Conservation (phyloP, 1,140 invertebrate genomes). For the Manduca sexta region DNA sequence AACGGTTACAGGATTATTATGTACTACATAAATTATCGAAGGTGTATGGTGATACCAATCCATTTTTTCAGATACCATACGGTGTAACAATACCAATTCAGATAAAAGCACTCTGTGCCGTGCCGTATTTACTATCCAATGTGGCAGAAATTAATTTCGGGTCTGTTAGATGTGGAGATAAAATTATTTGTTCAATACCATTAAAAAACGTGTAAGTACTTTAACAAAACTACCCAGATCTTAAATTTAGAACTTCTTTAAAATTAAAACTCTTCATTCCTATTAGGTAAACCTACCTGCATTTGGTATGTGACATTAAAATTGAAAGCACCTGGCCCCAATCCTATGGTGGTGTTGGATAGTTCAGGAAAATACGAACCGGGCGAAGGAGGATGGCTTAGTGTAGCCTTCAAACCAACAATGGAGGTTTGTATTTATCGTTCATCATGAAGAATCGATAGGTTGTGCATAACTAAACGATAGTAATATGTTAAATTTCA, state of each 20-base stretch:
- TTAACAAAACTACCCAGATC: neutral
- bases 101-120: slow-evolving; percentile 54
- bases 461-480: no score
- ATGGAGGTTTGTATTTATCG: slow-evolving; percentile 49
- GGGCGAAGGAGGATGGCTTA: slow-evolving; percentile 54
- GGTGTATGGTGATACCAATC: no score
- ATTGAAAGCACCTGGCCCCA: slow-evolving; percentile 39
- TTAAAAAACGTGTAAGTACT: slow-evolving; percentile 63
- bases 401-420: slow-evolving; percentile 53
- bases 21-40: no score
- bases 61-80: slow-evolving; percentile 50
- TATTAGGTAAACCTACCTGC: slow-evolving; percentile 57
- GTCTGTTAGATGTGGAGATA: slow-evolving; percentile 57
- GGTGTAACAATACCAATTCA: slow-evolving; percentile 54
- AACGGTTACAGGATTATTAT: no score
- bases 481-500: neutral
- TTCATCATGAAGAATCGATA: no score
- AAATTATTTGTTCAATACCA: slow-evolving; percentile 53
- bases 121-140: no score
- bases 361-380: slow-evolving; percentile 57
- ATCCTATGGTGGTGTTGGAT: slow-evolving; percentile 45
- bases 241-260: no score
- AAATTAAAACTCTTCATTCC: neutral
- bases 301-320: slow-evolving; percentile 58
- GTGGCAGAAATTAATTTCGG: no score